Base-by-base conservation (phyloP, 2,113 vertebrate species). In the Peucedramus taeniatus region DNA sequence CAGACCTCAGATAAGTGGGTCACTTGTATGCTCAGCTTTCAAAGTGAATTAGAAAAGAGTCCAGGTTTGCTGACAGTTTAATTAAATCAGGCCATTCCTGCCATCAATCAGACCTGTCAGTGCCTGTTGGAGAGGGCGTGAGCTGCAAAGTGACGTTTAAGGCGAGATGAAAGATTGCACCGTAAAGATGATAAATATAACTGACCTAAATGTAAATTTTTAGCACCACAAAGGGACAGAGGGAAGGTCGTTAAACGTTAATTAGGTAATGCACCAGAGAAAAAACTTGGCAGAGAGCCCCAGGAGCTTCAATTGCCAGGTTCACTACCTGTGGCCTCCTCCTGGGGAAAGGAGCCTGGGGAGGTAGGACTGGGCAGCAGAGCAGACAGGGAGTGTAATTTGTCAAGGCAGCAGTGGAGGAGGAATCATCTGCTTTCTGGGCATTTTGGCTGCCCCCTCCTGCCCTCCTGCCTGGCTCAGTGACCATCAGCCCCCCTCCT, bases 61-160 rank as follows among this genome's bases (percentile, higher is more conserved):
- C 91, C 66, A 59, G 47, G 80, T 89, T 95, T 94, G 90, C 95
- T 97, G 96, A 97, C 92, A 97, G 91, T 97, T 98, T 97, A 97
- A 98, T 97, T 98, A 97, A 96, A 97, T 97, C 93, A 85, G 81
- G 57, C 68, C 69, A 42, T 59, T 96, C 96, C 91, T 96, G 61
- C 86, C 91, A 95, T 97, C 94, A 95, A 33, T 93, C 93, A 96
- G 81, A 44, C 39, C 59, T 54, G 69, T 92, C 95, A 69, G 6
- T 91, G 57, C 89, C 86, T 89, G 65, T 82, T 72, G 85, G 59
- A 95, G 83, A 78, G 77, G 83, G 85, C 28, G 27, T 88, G 90
- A 90, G 85, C 47, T 81, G 82, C 59, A 39, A 57, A 81, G 85
- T 79, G 84, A 94, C 70, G 26, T 87, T 53, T 87, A 37, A 84